Conservation (phyloP, 2,797 vertebrate genomes). For the Rousettus madagascariensis region DNA sequence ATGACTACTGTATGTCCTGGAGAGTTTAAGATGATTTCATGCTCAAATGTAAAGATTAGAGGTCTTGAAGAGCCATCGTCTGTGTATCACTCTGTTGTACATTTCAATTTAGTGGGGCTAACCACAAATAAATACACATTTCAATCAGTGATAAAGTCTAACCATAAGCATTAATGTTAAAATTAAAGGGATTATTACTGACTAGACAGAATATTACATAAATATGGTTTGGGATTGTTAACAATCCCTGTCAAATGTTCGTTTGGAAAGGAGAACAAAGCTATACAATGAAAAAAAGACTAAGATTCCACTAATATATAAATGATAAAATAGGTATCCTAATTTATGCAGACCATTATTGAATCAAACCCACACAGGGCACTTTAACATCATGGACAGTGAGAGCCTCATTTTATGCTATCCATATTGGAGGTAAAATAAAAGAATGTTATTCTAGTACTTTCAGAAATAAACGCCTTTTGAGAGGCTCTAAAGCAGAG, state of each 20-base stretch:
- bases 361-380: conserved; percentile 57
- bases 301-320: conserved; percentile 56
- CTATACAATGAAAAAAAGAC: conserved; percentile 37
- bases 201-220: conserved; percentile 61
- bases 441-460: conserved; percentile 45
- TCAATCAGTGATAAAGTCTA: conserved; percentile 49
- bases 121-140: conserved; percentile 56
- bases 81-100: not conserved
- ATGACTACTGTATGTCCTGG: not conserved
- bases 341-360: conserved; percentile 73
- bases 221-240: conserved; percentile 57
- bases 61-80: not conserved
- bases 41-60: conserved; percentile 36
- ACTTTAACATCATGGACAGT: conserved; percentile 55
- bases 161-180: conserved; percentile 49
- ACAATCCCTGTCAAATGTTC: conserved; percentile 70
- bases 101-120: conserved; percentile 49
- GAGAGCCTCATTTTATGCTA: conserved; percentile 52
- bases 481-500: conserved; percentile 45
- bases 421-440: conserved; percentile 33
- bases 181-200: conserved; percentile 68
- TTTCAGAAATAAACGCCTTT: conserved; percentile 61
- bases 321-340: conserved; percentile 57
- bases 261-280: conserved; percentile 46
- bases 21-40: not conserved